Base-by-base conservation (phyloP, 2,888 invertebrate genomes). In the Agrotis exclamationis region DNA sequence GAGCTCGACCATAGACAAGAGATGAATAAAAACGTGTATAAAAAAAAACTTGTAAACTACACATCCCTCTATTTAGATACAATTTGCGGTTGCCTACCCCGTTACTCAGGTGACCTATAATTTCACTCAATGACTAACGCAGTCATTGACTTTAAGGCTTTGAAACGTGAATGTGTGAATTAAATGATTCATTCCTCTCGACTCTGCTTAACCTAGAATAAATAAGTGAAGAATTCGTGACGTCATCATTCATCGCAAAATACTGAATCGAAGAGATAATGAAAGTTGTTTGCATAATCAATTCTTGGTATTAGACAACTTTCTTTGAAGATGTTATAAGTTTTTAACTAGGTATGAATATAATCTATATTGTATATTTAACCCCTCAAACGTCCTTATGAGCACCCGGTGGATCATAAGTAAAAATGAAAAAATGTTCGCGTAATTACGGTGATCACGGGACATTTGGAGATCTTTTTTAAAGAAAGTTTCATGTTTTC, bases 71-170 rank as follows among this genome's bases (percentile, higher is more conserved):
- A 28, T 59, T 48, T 0, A 48, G 11, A 20, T 51, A 11, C 11
- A 51, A 45, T 51, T 45, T 69, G 69, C 56, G 44, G 65, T 50
- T 62, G 16, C 28, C 64, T 24, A 62, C 79, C 56, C 50, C 63
- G 18, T 14, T 24, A 39, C 64, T 24, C 63, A 64, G 22, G 28
- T 63, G 79, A 68, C 80, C 70, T 67, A 66, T 70, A 75, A 75
- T 79, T 79, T 66, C 53, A 70, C 54, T 45, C 53, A 66, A 63
- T 75, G 67, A 80, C 70, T 65, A 79, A 75, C 59, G 7, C 51
- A 67, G 75, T 74, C 80, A 63, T 65, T 79, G 71, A 70, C 76
- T 68, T 47, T 16, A 56, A 24, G 66, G 47, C 18, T 54, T 47
- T 50, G 28, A 48, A 58, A 51, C 53, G 22, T 1, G 22, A 24